Evolutionary conservation across 2,888 invertebrate genomes (phyloP).

Genomic region (Theodoxus fluviatilis): DNA sequence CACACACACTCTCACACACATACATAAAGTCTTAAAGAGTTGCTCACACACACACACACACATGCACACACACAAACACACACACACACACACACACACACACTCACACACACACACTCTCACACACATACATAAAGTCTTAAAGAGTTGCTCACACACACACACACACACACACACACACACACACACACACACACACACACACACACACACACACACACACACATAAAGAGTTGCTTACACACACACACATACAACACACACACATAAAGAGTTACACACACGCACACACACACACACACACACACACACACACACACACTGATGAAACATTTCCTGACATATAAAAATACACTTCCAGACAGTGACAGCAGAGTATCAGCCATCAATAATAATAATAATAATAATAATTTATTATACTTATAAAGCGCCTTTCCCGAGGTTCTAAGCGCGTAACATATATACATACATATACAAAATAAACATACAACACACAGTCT

Average conservation of each 20-base stretch:
- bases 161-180: constrained; percentile 17
- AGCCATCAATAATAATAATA: too few relatives aligned
- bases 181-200: neutral
- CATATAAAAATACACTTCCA: neutral
- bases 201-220: too few relatives aligned
- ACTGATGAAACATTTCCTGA: neutral
- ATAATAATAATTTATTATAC: too few relatives aligned
- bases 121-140: neutral
- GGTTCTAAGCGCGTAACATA: neutral
- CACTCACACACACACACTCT: too few relatives aligned
- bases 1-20: too few relatives aligned
- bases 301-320: neutral
- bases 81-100: too few relatives aligned
- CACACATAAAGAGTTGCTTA: too few relatives aligned
- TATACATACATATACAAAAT: neutral
- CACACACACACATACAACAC: neutral
- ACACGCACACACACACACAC: constrained; percentile 16
- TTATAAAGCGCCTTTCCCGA: too few relatives aligned
- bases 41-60: too few relatives aligned
- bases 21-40: too few relatives aligned
- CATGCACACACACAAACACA: too few relatives aligned
- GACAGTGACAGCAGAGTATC: too few relatives aligned
- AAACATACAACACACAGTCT: constrained; percentile 1
- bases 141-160: neutral
- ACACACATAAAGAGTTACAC: neutral